Percentiles rank a stretch among this genome's conserved stretches.
These are phyloP conservation scores for Arnoldichthys spilopterus DNA, from an alignment of 2,797 vertebrate genomes.

Conservation along the genomic window DNA sequence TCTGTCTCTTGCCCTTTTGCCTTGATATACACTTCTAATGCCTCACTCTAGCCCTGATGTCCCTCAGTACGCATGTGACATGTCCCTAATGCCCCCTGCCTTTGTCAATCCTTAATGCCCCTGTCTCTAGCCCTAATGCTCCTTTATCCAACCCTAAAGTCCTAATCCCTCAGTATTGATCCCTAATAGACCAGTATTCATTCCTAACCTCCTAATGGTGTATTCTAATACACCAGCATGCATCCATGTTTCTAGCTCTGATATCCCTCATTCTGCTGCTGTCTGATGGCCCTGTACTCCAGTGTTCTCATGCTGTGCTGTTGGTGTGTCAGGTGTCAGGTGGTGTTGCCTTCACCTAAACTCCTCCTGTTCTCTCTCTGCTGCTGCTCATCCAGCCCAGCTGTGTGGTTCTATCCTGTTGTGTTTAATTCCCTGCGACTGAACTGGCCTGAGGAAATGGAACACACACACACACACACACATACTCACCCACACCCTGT, in stretches of 20 bases:
- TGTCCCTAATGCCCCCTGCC: too few species aligned
- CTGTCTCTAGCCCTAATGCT: background rate
- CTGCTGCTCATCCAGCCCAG: background rate
- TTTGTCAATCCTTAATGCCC: background rate
- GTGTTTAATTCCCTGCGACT: slow-evolving; percentile 30
- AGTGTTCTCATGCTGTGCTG: background rate
- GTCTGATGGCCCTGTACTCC: background rate
- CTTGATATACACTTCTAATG: too few species aligned
- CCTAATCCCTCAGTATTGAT: background rate
- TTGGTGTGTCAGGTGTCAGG: too few species aligned
- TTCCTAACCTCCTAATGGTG: background rate
- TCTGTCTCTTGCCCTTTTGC: background rate
- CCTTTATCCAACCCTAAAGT: background rate
- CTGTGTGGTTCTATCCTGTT: slow-evolving; percentile 28
- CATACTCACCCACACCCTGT: background rate
- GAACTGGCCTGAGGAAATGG: slow-evolving; percentile 44
- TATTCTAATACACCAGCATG: background rate
- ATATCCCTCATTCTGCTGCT: background rate
- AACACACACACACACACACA: slow-evolving; percentile 26
- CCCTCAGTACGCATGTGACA: too few species aligned
- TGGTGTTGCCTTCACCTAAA: slow-evolving; percentile 4
- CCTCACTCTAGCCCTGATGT: too few species aligned
- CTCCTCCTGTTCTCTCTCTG: background rate
- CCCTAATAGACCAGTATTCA: background rate
- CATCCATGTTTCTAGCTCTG: background rate